Evolutionary conservation across 2,888 invertebrate genomes (phyloP), one percentile per base, ranked within the genome.

Genomic region (Amaurobius ferox): DNA sequence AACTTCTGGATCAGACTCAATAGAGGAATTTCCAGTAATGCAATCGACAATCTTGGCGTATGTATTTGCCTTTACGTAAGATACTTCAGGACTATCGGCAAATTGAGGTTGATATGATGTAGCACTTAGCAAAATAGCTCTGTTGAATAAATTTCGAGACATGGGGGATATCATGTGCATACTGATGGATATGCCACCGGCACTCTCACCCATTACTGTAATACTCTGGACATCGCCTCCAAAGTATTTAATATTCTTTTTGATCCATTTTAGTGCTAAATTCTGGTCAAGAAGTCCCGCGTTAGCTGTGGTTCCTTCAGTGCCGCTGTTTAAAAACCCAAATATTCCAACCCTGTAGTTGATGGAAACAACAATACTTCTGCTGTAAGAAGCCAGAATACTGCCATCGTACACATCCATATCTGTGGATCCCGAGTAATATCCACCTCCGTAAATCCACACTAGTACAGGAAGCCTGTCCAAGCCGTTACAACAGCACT

Each of bases 381-480:
- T 90, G 1, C 92, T 92, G 78, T 91, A 91, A 44, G 92, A 91
- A 1, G 93, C 92, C 70, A 93, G 89, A 1, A 91, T 91, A 68
- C 92, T 92, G 48, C 92, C 93, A 89, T 93, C 93, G 89, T 92
- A 93, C 88, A 91, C 91, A 26, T 92, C 92, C 28, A 83, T 48
- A 23, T 76, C 74, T 7, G 86, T 64, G 0, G 83, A 79, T 0
- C 88, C 88, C 1, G 72, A 62, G 35, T 28, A 70, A 89, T 92
- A 90, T 11, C 89, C 90, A 28, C 90, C 90, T 0, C 90, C 90
- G 7, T 90, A 89, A 29, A 90, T 88, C 89, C 89, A 92, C 0
- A 97, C 95, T 48, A 97, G 94, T 0, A 97, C 96, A 0, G 96
- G 96, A 23, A 83, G 30, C 6, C 48, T 70, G 0, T 9, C 62